A percentile compares a stretch with the other conserved stretches of the same genome.
Evolutionary conservation across 2,797 vertebrate genomes (phyloP).

Genomic region (Xenopus petersii): DNA sequence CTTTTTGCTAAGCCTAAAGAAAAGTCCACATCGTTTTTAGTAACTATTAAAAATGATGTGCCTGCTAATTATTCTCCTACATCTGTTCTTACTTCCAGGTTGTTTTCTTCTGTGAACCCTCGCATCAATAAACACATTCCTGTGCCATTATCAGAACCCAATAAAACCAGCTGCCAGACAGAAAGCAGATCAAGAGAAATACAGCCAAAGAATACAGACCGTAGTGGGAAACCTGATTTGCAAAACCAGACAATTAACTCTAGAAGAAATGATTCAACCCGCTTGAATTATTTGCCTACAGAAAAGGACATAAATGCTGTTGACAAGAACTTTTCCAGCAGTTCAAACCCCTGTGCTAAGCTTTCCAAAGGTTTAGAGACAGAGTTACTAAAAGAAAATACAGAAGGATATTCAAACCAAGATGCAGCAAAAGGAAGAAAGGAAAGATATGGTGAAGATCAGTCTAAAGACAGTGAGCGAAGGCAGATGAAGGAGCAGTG

Average conservation of each 20-base stretch:
- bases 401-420: constrained; percentile 53
- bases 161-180: constrained; percentile 50
- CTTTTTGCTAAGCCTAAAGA: no score
- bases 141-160: background rate
- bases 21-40: no score
- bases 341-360: constrained; percentile 50
- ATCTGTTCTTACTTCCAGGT: constrained; percentile 6
- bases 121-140: background rate
- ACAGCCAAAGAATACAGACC: constrained; percentile 55
- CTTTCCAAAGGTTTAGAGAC: constrained; percentile 42
- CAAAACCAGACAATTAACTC: constrained; percentile 56
- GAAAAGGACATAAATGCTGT: constrained; percentile 59
- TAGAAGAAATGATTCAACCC: constrained; percentile 55
- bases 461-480: constrained; percentile 37
- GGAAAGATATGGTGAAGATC: constrained; percentile 54
- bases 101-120: background rate
- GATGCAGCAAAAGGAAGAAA: constrained; percentile 59
- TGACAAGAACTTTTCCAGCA: constrained; percentile 51
- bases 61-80: no score
- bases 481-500: constrained; percentile 55
- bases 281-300: constrained; percentile 42
- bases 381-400: constrained; percentile 29
- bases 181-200: constrained; percentile 58
- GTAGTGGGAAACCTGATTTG: constrained; percentile 55
- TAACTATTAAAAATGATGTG: no score